A percentile compares a stretch with the other conserved stretches of the same genome.
Evolutionary conservation across 2,113 vertebrate genomes (phyloP).

Genomic region (Mormyrus lacerda): DNA sequence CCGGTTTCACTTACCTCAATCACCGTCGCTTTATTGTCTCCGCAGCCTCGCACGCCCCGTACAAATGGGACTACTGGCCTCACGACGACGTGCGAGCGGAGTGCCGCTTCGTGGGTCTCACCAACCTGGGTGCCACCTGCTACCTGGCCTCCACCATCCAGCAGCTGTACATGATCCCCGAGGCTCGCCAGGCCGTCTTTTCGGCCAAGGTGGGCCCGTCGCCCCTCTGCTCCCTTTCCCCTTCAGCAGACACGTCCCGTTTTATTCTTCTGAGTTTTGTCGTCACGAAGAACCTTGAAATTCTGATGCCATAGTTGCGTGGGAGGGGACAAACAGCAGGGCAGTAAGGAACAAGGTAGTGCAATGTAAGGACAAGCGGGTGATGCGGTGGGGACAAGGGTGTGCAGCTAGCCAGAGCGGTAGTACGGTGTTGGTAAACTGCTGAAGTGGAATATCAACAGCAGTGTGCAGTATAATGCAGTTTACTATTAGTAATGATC

Average conservation of each 20-base stretch:
- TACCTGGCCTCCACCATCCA: slow-evolving; percentile 98
- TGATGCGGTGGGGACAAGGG: not conserved
- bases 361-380: not conserved
- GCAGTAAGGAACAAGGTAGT: not conserved
- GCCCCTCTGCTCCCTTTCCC: not conserved
- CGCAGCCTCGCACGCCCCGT: slow-evolving; percentile 90
- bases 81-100: slow-evolving; percentile 94
- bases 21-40: not conserved
- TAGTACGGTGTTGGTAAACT: too few relatives aligned
- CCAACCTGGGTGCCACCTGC: slow-evolving; percentile 94
- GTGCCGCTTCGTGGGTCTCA: slow-evolving; percentile 92
- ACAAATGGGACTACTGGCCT: slow-evolving; percentile 99
- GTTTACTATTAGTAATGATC: not conserved
- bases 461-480: not conserved
- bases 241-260: not conserved
- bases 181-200: slow-evolving; percentile 93
- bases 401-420: too few relatives aligned
- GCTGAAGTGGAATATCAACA: not conserved
- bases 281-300: not conserved
- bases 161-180: slow-evolving; percentile 97
- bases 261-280: not conserved
- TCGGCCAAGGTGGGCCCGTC: slow-evolving; percentile 78
- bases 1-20: not conserved
- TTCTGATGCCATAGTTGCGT: too few relatives aligned
- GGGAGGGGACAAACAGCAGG: too few relatives aligned